phyloP scores from a whole-genome alignment of 2,888 invertebrate species.

The Mimumesa dahlbomi region DNA sequence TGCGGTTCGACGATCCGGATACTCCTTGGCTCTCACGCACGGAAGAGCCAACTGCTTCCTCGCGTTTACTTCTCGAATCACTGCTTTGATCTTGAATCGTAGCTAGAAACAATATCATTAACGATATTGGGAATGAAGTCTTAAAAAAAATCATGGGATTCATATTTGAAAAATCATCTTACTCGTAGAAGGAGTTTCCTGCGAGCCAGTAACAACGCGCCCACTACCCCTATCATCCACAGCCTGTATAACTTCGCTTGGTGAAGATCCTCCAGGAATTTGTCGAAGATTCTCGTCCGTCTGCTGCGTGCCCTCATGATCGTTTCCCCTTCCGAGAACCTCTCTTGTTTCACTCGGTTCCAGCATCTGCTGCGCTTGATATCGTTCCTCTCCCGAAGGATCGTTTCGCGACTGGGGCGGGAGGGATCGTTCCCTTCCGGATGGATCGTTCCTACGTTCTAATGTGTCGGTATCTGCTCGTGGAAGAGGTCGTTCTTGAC shows the following conservation, averaged over 20 bases:
- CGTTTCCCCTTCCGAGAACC: slow-evolving; percentile 74
- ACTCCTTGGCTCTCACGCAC: slow-evolving; percentile 68
- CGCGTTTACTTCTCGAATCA: slow-evolving; percentile 74
- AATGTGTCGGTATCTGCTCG: slow-evolving; percentile 67
- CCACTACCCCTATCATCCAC: slow-evolving; percentile 70
- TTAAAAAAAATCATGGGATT: no score
- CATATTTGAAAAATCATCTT: slow-evolving; percentile 49
- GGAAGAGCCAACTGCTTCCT: slow-evolving; percentile 78
- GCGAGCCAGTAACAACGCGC: slow-evolving; percentile 77
- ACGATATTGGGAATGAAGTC: neutral
- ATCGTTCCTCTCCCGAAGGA: slow-evolving; percentile 76
- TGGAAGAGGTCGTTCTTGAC: slow-evolving; percentile 68
- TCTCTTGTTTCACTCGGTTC: slow-evolving; percentile 72
- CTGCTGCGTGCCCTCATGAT: slow-evolving; percentile 65
- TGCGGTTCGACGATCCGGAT: slow-evolving; percentile 68
- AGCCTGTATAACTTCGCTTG: slow-evolving; percentile 68
- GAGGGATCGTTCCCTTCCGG: slow-evolving; percentile 75
- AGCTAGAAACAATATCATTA: slow-evolving; percentile 49
- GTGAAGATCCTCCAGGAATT: slow-evolving; percentile 76
- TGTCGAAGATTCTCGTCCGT: slow-evolving; percentile 70
- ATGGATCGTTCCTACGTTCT: slow-evolving; percentile 77
- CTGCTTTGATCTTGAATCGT: slow-evolving; percentile 67
- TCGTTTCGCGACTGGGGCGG: slow-evolving; percentile 76
- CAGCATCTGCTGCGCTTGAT: slow-evolving; percentile 61
- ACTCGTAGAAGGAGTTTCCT: slow-evolving; percentile 68